These are phyloP conservation scores for Eulimnadia texana DNA, from an alignment of 1,140 invertebrate species.

Conservation along the genomic window DNA sequence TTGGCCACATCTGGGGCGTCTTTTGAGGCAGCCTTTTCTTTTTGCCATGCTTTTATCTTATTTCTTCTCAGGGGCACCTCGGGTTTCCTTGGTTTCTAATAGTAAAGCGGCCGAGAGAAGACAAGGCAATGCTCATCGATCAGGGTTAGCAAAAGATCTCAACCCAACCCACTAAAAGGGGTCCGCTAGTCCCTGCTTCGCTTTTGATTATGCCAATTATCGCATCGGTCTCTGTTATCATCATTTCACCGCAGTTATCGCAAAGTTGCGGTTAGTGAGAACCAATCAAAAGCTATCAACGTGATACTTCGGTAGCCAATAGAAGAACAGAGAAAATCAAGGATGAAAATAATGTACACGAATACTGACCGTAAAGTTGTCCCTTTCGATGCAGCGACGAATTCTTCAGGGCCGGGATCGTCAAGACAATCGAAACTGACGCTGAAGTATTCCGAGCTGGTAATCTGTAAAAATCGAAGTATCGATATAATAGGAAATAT, in stretches of 20 bases:
- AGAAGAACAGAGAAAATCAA: no score
- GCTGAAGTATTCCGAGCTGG: conserved; percentile 58
- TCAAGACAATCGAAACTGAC: conserved; percentile 48
- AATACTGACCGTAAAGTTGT: conserved; percentile 42
- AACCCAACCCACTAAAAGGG: neutral
- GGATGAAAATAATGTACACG: neutral
- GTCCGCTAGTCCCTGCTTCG: neutral
- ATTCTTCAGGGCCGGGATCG: conserved; percentile 39
- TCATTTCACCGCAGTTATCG: no score
- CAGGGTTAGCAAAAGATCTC: conserved; percentile 1
- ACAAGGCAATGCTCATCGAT: conserved; percentile 8
- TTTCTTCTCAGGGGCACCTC: neutral
- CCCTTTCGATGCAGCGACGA: conserved; percentile 50
- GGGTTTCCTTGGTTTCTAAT: no score
- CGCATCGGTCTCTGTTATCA: no score
- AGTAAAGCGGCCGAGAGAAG: neutral
- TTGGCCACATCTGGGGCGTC: no score
- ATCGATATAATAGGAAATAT: conserved; percentile 7
- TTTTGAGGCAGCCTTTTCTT: no score
- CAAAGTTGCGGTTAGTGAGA: no score
- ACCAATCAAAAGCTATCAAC: no score
- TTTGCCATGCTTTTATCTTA: no score
- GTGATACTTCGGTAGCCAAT: no score
- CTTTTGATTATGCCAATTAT: neutral
- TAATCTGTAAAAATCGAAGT: conserved; percentile 36